phyloP scores from a whole-genome alignment of 2,113 vertebrate species.

The Seriola aureovittata region DNA sequence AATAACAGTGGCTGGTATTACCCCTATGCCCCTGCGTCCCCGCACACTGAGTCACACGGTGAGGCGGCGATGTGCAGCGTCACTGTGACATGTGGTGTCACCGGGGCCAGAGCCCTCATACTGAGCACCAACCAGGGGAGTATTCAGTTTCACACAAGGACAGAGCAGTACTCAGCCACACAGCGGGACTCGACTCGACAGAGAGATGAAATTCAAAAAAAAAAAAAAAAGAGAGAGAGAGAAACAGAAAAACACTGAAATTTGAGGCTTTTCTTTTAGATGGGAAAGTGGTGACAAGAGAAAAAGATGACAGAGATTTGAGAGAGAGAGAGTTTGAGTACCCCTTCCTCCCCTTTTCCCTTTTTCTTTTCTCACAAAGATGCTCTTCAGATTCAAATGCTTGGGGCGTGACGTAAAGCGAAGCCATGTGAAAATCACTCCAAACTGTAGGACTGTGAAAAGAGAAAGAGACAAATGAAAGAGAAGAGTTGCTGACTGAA shows the following conservation, averaged over 20 bases:
- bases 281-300: conserved; percentile 15
- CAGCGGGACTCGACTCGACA: conserved; percentile 2
- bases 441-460: conserved; percentile 25
- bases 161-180: conserved; percentile 12
- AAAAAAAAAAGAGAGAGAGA: not conserved
- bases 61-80: not conserved
- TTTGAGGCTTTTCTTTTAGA: conserved; percentile 31
- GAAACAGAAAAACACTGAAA: not conserved
- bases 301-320: conserved; percentile 30
- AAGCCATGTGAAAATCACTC: conserved; percentile 33
- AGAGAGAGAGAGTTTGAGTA: conserved; percentile 25
- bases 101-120: conserved; percentile 18
- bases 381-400: conserved; percentile 47
- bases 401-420: not conserved
- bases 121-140: conserved; percentile 47
- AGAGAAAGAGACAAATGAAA: conserved; percentile 36
- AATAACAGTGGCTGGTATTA: conserved; percentile 61
- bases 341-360: not conserved
- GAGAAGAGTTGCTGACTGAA: conserved; percentile 42
- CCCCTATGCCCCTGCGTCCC: conserved; percentile 29
- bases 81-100: conserved; percentile 29
- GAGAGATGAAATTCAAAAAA: not conserved
- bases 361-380: conserved; percentile 39
- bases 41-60: conserved; percentile 5
- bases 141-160: conserved; percentile 58